These are phyloP conservation scores for Diprion similis DNA, from an alignment of 1,140 invertebrate species.

Conservation along the genomic window DNA sequence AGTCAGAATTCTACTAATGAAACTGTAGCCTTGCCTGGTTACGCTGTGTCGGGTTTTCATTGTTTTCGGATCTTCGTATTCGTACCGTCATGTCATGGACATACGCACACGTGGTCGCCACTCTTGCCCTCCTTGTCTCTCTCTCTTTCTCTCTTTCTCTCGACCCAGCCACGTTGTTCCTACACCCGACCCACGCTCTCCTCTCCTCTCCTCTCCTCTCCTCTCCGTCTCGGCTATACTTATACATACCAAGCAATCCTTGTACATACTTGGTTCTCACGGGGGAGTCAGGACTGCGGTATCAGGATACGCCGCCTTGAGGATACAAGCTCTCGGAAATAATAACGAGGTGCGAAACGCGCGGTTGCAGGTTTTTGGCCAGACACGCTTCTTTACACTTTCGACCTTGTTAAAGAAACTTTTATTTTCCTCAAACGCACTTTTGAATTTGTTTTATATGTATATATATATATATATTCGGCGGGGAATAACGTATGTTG, in stretches of 20 bases:
- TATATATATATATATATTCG: too few species aligned
- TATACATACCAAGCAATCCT: not conserved
- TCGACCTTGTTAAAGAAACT: too few species aligned
- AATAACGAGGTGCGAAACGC: too few species aligned
- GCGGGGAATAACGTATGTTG: too few species aligned
- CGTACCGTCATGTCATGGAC: too few species aligned
- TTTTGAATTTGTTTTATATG: too few species aligned
- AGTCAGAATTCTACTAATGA: too few species aligned
- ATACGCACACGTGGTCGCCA: not conserved
- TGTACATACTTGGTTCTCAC: not conserved
- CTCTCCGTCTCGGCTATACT: not conserved
- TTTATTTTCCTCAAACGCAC: too few species aligned
- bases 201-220: not conserved
- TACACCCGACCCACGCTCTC: not conserved
- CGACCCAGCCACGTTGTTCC: not conserved
- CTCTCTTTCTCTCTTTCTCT: slow-evolving; percentile 5
- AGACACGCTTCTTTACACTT: too few species aligned
- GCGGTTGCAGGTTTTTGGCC: too few species aligned
- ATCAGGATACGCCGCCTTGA: too few species aligned
- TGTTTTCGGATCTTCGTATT: not conserved
- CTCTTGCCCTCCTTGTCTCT: not conserved
- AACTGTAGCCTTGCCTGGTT: not conserved
- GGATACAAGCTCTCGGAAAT: too few species aligned
- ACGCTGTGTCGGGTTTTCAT: slow-evolving; percentile 10
- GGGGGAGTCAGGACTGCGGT: not conserved